These are phyloP conservation scores for Catharus bicknelli DNA, from an alignment of 2,113 vertebrate genomes.

Conservation along the genomic window DNA sequence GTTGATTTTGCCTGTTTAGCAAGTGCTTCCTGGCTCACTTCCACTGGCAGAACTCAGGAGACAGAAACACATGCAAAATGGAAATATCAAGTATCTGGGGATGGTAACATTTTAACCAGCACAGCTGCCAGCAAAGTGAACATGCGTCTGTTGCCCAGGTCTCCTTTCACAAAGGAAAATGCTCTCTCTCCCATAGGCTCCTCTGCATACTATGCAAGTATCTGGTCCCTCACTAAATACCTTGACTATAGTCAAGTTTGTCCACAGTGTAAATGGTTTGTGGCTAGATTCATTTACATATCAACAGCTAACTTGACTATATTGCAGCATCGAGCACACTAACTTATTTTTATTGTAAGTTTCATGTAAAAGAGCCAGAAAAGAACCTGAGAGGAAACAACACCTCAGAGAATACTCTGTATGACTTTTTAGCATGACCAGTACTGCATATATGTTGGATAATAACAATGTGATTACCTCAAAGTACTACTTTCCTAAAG, in stretches of 20 bases:
- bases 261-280: background rate
- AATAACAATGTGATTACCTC: background rate
- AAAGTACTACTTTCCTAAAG: background rate
- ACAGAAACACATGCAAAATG: background rate
- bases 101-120: background rate
- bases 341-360: background rate
- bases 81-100: background rate
- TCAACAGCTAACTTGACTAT: background rate
- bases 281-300: background rate
- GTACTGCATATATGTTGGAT: background rate
- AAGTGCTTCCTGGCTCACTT: slow-evolving; percentile 6
- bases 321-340: background rate
- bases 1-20: background rate
- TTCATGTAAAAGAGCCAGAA: background rate
- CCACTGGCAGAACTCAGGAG: background rate
- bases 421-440: background rate
- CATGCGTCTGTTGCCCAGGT: slow-evolving; percentile 7
- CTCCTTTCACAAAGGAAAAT: background rate
- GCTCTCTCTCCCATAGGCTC: background rate
- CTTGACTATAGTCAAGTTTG: background rate
- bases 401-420: background rate
- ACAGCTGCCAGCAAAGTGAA: background rate
- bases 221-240: background rate
- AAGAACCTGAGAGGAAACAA: background rate
- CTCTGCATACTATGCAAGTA: background rate